Percentiles rank a stretch among this genome's conserved stretches.
Evolutionary conservation across 2,797 vertebrate species (phyloP).

Genomic region (Smutsia temminckii): DNA sequence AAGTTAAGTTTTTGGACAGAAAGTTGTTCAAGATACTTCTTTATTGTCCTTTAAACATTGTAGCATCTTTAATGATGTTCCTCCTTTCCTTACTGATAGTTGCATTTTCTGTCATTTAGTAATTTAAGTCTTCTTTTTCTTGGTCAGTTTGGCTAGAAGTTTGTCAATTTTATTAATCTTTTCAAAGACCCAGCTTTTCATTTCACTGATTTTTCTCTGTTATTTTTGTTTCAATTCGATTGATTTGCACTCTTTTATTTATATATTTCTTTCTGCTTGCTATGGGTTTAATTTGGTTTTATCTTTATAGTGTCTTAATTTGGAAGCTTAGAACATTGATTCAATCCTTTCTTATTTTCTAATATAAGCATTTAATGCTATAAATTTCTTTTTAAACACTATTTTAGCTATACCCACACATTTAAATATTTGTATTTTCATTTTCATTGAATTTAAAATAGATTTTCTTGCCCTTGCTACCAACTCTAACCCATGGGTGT

Average conservation of each 20-base stretch:
- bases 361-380: not conserved
- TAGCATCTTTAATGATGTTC: not conserved
- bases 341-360: not conserved
- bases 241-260: not conserved
- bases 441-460: not conserved
- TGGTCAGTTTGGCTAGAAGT: not conserved
- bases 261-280: not conserved
- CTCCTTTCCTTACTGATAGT: not conserved
- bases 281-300: not conserved
- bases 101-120: not conserved
- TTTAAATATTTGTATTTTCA: not conserved
- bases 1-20: not conserved
- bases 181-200: not conserved
- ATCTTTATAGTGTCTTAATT: not conserved
- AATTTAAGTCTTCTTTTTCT: not conserved
- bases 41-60: not conserved
- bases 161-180: not conserved
- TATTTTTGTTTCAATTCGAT: not conserved
- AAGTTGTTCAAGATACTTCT: not conserved
- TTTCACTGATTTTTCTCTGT: not conserved
- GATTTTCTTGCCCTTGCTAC: not conserved
- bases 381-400: not conserved
- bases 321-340: not conserved
- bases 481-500: not conserved
- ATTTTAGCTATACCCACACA: not conserved